Percentiles rank a stretch among this genome's conserved stretches.
Evolutionary conservation across 2,797 vertebrate species (phyloP).

Genomic region (Remorina albescens): DNA sequence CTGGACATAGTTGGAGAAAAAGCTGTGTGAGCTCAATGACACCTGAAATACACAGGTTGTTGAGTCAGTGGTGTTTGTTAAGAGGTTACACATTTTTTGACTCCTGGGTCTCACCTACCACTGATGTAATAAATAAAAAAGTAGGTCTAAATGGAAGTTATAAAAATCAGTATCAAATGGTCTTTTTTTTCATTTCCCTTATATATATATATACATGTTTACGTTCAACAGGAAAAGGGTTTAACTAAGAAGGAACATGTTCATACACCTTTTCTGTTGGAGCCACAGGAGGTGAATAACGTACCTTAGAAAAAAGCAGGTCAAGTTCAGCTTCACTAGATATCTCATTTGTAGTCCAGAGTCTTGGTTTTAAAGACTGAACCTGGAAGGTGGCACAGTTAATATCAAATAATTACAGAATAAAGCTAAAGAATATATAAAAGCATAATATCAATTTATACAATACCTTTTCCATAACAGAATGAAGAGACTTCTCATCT

Average conservation of each 20-base stretch:
- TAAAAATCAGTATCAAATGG: too few relatives aligned
- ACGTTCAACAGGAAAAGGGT: too few relatives aligned
- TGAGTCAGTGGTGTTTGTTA: slow-evolving; percentile 4
- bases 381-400: slow-evolving; percentile 65
- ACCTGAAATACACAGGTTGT: slow-evolving; percentile 71
- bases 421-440: neutral
- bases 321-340: slow-evolving; percentile 67
- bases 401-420: neutral
- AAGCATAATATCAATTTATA: neutral
- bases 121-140: neutral
- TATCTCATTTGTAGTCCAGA: slow-evolving; percentile 61
- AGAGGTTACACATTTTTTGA: too few relatives aligned
- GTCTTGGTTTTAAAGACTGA: slow-evolving; percentile 74
- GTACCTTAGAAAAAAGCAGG: slow-evolving; percentile 78
- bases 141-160: neutral
- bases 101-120: neutral
- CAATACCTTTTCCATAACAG: slow-evolving; percentile 79
- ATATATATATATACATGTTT: too few relatives aligned
- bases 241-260: neutral
- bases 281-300: neutral
- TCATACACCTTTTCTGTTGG: neutral
- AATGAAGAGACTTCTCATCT: slow-evolving; percentile 57
- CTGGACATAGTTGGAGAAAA: slow-evolving; percentile 86
- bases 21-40: slow-evolving; percentile 63
- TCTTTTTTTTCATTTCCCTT: too few relatives aligned